Conservation (phyloP, 2,797 vertebrate genomes). For the Pitangus sulphuratus region DNA sequence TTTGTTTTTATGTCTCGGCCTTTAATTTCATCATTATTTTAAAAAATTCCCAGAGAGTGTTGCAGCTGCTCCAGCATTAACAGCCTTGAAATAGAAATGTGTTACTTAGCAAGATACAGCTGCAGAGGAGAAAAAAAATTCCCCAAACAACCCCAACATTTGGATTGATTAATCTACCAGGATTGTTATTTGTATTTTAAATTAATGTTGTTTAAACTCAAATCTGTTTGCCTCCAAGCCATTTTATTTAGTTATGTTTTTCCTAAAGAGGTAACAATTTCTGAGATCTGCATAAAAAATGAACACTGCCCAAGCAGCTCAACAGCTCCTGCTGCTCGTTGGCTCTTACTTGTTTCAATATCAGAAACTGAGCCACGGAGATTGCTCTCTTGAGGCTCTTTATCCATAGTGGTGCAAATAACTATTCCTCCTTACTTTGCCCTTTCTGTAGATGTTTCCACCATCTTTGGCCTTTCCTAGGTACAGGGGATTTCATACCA, state of each 20-base stretch:
- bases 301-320: constrained; percentile 55
- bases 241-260: constrained; percentile 70
- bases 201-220: constrained; percentile 77
- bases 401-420: constrained; percentile 67
- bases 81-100: constrained; percentile 78
- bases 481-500: constrained; percentile 45
- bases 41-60: constrained; percentile 70
- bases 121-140: constrained; percentile 68
- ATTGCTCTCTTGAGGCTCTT: constrained; percentile 62
- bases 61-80: constrained; percentile 78
- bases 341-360: constrained; percentile 50
- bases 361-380: constrained; percentile 53
- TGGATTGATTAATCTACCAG: constrained; percentile 77
- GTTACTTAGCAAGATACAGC: constrained; percentile 78
- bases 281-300: constrained; percentile 65
- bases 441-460: constrained; percentile 43
- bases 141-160: constrained; percentile 70
- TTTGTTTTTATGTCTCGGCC: constrained; percentile 61
- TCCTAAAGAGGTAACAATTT: constrained; percentile 72
- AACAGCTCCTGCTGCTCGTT: constrained; percentile 59
- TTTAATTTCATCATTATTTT: constrained; percentile 77
- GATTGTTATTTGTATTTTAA: constrained; percentile 73
- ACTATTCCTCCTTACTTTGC: constrained; percentile 47
- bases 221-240: constrained; percentile 77
- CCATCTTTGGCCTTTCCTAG: constrained; percentile 64